Evolutionary conservation across 2,888 invertebrate genomes (phyloP).

Genomic region (Sarcophaga subvicina): DNA sequence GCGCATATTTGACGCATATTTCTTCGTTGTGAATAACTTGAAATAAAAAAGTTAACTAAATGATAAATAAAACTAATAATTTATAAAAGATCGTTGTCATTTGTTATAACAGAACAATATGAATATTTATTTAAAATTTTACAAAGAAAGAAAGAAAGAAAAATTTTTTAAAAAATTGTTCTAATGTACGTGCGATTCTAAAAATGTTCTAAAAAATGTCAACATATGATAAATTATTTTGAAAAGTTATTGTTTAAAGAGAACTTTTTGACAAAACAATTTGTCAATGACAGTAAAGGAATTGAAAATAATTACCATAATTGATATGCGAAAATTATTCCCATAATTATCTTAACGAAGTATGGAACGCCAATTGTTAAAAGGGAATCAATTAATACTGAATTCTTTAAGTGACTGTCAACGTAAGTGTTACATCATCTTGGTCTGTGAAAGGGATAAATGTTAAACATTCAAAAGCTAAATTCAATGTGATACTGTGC

Average conservation of each 20-base stretch:
- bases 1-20: background rate
- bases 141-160: background rate
- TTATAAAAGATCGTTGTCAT: background rate
- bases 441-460: too few species aligned
- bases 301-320: background rate
- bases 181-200: slow-evolving; percentile 13
- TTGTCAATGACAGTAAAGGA: slow-evolving; percentile 19
- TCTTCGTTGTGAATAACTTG: background rate
- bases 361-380: too few species aligned
- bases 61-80: background rate
- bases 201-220: slow-evolving; percentile 12
- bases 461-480: too few species aligned
- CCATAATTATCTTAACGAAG: too few species aligned
- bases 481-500: too few species aligned
- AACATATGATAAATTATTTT: background rate
- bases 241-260: background rate
- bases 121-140: slow-evolving; percentile 8
- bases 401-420: too few species aligned
- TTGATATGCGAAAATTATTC: too few species aligned
- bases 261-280: slow-evolving; percentile 19
- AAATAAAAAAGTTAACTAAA: background rate
- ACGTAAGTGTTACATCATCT: too few species aligned
- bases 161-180: background rate
- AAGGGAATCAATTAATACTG: too few species aligned
- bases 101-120: slow-evolving; percentile 8